Percentiles rank a stretch among this genome's conserved stretches.
Conservation (phyloP, 1,140 invertebrate species). For the Eciton burchellii region DNA sequence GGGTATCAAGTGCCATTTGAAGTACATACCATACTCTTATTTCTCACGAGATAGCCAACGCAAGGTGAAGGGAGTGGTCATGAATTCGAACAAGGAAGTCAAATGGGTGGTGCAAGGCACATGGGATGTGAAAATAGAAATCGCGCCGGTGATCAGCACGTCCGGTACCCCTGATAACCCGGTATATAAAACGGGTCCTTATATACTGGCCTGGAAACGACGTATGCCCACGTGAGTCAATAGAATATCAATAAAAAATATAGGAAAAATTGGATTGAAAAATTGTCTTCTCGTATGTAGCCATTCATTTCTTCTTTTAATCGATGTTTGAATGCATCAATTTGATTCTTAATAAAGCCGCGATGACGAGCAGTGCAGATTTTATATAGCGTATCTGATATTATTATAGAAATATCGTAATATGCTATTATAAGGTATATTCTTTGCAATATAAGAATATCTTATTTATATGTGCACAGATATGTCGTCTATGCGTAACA, state of each 20-base stretch:
- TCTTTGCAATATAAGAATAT: no score
- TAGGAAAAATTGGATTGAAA: conserved; percentile 61
- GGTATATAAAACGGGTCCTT: conserved; percentile 95
- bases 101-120: conserved; percentile 95
- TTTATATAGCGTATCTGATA: no score
- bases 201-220: conserved; percentile 94
- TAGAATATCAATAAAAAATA: not conserved
- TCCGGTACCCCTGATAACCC: conserved; percentile 91
- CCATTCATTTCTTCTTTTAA: not conserved
- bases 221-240: conserved; percentile 90
- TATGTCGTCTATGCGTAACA: no score
- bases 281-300: conserved; percentile 22
- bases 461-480: no score
- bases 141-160: conserved; percentile 94
- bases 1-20: conserved; percentile 97
- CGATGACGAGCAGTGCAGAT: not conserved
- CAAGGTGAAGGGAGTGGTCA: conserved; percentile 93
- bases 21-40: conserved; percentile 98
- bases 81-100: conserved; percentile 89
- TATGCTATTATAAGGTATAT: no score
- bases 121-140: conserved; percentile 98
- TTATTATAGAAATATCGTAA: no score
- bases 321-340: conserved; percentile 12
- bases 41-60: conserved; percentile 97
- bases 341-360: not conserved